Evolutionary conservation across 2,113 vertebrate genomes (phyloP), one percentile per base, ranked within the genome.

Genomic region (Nibea coibor): DNA sequence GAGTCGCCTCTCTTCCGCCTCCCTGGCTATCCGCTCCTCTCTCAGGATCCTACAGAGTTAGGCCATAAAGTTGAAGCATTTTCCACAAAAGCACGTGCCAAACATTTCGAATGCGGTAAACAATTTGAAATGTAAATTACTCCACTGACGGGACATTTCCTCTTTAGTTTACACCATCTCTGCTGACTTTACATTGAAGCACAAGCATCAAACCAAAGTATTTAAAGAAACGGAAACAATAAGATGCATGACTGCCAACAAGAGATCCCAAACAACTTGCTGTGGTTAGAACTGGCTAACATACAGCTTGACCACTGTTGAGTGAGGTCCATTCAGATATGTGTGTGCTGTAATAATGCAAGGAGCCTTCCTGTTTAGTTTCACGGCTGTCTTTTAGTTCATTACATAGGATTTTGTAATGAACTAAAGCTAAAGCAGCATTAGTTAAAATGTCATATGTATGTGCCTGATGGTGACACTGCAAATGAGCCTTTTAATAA

Each of bases 11-110:
- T 97, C 96, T 88, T 97, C 96, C 0, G 94, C 96, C n/a, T 95
- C 97, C 83, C 81, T 92, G 0, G 84, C 95, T 14, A 94, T 91
- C 51, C 94, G 94, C 88, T 98, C 97, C 86, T 97, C 97, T 57
- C 91, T 94, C 82, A 93, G 84, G 68, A 93, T 87, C 91, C 97
- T 98, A 80, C 0, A 2, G 43, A 26, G 56, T 28, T 45, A 16
- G 1, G 20, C 26, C 9, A 53, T 24, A 69, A 10, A 4, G 6
- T 10, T 43, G 5, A 75, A 57, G 42, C 10, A 45, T 35, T 64
- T 59, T 47, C 19, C 14, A 54, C 42, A 80, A 73, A 73, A 42
- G 31, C 11, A 1, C 12, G 3, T 61, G 58, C 19, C 67, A 79
- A 64, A 50, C 5, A 1, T 24, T 63, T 51, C n/a, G 2, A 75